Conservation (phyloP, 2,113 vertebrate species). For the Scopus umbretta region DNA sequence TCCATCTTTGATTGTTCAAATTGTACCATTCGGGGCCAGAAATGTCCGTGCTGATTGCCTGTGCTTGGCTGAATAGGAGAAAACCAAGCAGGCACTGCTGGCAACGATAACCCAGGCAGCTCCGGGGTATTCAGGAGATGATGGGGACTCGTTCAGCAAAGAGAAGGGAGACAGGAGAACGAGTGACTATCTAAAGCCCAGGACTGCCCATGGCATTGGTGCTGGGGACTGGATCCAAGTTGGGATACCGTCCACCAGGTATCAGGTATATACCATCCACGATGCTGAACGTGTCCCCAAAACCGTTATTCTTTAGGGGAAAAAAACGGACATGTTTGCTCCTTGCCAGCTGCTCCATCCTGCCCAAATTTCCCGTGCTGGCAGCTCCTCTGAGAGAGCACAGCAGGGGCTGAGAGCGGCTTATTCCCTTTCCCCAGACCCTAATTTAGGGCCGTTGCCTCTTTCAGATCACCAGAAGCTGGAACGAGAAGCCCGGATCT, state of each 20-base stretch:
- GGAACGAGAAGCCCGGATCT: conserved; percentile 93
- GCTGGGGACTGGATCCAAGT: background rate
- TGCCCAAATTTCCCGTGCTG: background rate
- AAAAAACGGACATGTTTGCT: background rate
- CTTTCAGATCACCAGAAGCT: conserved; percentile 92
- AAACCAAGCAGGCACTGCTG: background rate
- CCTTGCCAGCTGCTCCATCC: background rate
- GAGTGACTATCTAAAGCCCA: background rate
- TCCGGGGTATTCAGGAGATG: background rate
- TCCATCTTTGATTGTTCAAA: background rate
- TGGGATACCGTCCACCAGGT: background rate
- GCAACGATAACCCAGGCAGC: background rate
- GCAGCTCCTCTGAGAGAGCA: background rate
- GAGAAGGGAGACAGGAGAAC: background rate
- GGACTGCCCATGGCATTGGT: background rate
- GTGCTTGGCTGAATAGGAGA: background rate
- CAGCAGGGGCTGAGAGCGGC: accelerated
- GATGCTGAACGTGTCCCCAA: background rate
- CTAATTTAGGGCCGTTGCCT: background rate
- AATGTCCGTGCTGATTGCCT: background rate
- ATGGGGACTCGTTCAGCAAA: background rate
- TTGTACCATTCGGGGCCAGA: background rate
- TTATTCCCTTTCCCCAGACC: background rate
- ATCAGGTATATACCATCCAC: no score
- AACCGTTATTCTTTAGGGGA: background rate